A percentile compares a stretch with the other conserved stretches of the same genome.
Conservation (phyloP, 2,113 vertebrate species). For the Vulpes vulpes region DNA sequence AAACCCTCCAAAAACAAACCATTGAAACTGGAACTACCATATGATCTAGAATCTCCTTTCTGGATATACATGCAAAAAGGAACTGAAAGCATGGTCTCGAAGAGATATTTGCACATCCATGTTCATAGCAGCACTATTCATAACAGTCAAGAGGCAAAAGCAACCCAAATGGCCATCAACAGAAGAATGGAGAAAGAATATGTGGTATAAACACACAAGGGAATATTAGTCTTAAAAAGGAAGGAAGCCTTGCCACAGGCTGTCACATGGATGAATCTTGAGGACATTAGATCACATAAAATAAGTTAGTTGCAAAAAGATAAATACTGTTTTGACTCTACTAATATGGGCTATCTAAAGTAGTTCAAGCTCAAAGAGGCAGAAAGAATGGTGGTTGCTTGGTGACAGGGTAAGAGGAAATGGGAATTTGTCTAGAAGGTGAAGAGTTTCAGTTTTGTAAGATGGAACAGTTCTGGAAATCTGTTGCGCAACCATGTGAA, state of each 20-base stretch:
- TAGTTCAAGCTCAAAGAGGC: neutral
- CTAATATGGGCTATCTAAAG: neutral
- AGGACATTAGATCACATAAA: neutral
- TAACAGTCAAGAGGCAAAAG: neutral
- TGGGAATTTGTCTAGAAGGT: neutral
- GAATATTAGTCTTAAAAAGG: neutral
- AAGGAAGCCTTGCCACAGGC: neutral
- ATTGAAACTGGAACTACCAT: neutral
- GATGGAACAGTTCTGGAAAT: neutral
- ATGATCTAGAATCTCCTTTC: neutral
- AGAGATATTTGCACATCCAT: neutral
- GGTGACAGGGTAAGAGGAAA: neutral
- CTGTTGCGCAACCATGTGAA: neutral
- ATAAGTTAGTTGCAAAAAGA: neutral
- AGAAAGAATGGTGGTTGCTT: neutral
- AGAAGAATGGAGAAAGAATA: neutral
- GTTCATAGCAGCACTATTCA: no score
- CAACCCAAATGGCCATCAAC: neutral
- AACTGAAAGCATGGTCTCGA: neutral
- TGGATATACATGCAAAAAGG: neutral
- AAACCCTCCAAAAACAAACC: neutral
- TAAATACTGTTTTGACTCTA: neutral
- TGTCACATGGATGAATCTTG: neutral
- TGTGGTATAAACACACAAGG: rapidly evolving
- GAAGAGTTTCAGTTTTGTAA: neutral